phyloP scores from a whole-genome alignment of 2,113 vertebrate genomes.

The Nyctereutes procyonoides region DNA sequence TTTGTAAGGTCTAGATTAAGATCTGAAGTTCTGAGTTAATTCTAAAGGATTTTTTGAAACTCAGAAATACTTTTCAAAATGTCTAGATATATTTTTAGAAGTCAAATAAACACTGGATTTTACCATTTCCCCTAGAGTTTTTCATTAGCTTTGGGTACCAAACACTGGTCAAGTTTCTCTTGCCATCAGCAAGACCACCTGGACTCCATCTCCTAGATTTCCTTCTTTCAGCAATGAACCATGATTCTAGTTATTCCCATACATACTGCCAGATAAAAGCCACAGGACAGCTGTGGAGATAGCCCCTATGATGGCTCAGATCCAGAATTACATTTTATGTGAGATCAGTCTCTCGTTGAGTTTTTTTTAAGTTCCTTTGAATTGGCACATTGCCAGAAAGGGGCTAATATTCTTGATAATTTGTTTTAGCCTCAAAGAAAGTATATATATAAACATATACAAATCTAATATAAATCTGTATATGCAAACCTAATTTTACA shows the following conservation, averaged over 20 bases:
- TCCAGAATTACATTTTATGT: background rate
- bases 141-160: background rate
- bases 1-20: background rate
- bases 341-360: background rate
- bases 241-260: background rate
- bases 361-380: slow-evolving; percentile 28
- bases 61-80: slow-evolving; percentile 25
- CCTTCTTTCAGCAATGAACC: background rate
- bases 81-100: background rate
- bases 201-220: background rate
- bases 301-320: background rate
- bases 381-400: background rate
- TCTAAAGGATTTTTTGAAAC: slow-evolving; percentile 11
- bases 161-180: background rate
- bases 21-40: slow-evolving; percentile 34
- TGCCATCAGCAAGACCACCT: background rate
- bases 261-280: background rate
- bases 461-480: background rate
- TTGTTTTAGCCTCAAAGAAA: background rate
- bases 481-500: background rate
- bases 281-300: background rate
- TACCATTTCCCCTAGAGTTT: background rate
- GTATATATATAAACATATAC: background rate
- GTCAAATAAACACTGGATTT: background rate
- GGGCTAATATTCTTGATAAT: background rate